Evolutionary conservation across 1,140 invertebrate genomes (phyloP).

Genomic region (Tribolium castaneum): DNA sequence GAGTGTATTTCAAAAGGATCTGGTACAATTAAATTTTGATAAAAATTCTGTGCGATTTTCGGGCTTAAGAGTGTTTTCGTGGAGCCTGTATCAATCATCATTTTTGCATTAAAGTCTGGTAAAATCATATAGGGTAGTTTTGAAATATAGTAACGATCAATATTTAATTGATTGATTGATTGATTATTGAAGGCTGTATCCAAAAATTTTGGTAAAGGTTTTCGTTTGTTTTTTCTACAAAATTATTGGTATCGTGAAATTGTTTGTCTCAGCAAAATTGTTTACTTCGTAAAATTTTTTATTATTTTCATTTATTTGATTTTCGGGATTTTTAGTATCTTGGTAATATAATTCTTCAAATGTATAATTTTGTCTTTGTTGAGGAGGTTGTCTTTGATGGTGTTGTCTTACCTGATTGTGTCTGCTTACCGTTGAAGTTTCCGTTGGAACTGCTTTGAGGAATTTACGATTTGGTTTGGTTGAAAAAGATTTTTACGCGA

Average conservation of each 20-base stretch:
- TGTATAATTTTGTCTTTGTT: background rate
- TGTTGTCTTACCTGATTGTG: conserved; percentile 35
- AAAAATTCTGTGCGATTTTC: no score
- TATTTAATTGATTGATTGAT: background rate
- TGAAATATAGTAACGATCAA: conserved; percentile 1
- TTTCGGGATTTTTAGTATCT: background rate
- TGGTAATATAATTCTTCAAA: background rate
- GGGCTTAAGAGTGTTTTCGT: no score
- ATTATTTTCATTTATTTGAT: background rate
- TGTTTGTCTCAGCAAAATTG: background rate
- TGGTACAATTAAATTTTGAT: no score
- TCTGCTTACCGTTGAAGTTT: background rate
- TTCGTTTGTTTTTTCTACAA: background rate
- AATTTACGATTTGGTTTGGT: background rate
- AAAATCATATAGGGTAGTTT: background rate
- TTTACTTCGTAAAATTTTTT: background rate
- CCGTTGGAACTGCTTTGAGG: background rate
- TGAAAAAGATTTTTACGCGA: background rate
- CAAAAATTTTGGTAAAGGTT: background rate
- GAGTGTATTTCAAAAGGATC: no score
- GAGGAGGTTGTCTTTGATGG: no score
- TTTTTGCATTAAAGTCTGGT: background rate
- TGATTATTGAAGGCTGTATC: background rate
- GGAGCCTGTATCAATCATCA: no score
- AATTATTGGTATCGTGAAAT: no score